Percentiles rank a stretch among this genome's conserved stretches.
Evolutionary conservation across 1,140 invertebrate species (phyloP).

Genomic region (Philotrypesis tridentata): DNA sequence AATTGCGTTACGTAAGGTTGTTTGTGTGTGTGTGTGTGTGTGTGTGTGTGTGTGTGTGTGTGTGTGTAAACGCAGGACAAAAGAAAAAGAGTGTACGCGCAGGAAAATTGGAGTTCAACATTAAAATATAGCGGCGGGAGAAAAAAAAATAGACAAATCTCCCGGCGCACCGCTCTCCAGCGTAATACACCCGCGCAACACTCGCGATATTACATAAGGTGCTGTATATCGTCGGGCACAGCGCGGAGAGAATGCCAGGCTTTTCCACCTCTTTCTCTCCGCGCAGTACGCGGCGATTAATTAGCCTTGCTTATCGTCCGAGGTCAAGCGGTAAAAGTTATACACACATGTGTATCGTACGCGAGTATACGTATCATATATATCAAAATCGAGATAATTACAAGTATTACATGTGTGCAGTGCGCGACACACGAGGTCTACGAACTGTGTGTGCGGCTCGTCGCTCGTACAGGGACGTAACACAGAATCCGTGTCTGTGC

Average conservation of each 20-base stretch:
- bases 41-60: too few relatives aligned
- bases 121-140: background rate
- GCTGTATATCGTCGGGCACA: background rate
- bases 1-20: too few relatives aligned
- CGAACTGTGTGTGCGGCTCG: conserved; percentile 16
- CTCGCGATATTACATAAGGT: conserved; percentile 29
- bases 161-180: too few relatives aligned
- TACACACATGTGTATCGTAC: background rate
- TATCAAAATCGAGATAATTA: too few relatives aligned
- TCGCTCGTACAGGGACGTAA: background rate
- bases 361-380: too few relatives aligned
- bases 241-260: background rate
- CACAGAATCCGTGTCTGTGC: background rate
- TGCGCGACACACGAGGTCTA: too few relatives aligned
- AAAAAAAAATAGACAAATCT: background rate
- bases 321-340: conserved; percentile 45
- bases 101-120: too few relatives aligned
- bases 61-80: background rate
- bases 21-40: too few relatives aligned
- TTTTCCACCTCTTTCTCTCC: conserved; percentile 16
- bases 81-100: background rate
- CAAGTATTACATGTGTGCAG: too few relatives aligned
- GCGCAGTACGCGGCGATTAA: too few relatives aligned
- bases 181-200: background rate
- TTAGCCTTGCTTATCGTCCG: conserved; percentile 49